A percentile compares a stretch with the other conserved stretches of the same genome.
These are phyloP conservation scores for Cottus gobio DNA, from an alignment of 2,113 vertebrate genomes.

Conservation along the genomic window DNA sequence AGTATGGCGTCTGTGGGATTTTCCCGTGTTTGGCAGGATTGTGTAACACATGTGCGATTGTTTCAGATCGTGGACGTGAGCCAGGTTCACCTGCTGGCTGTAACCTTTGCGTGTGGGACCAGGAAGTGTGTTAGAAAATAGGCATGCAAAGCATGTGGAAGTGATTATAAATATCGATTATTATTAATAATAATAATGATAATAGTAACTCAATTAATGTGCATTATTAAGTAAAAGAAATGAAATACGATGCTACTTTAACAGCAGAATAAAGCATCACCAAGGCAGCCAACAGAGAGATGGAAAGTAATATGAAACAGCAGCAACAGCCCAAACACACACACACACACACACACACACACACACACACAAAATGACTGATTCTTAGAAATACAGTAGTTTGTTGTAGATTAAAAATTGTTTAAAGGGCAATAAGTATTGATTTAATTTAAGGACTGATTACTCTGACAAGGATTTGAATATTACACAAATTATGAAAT, in stretches of 20 bases:
- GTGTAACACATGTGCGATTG: not conserved
- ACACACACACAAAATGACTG: not conserved
- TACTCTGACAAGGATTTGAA: too few relatives aligned
- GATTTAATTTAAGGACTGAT: not conserved
- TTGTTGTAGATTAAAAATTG: not conserved
- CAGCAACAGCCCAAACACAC: too few relatives aligned
- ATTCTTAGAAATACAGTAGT: not conserved
- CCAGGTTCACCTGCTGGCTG: not conserved
- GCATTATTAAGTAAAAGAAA: not conserved
- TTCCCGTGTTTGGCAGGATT: constrained; percentile 10
- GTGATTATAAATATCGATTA: not conserved
- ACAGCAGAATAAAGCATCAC: not conserved
- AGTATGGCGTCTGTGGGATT: not conserved
- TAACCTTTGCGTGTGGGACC: not conserved
- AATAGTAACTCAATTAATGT: not conserved
- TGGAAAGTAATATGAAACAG: not conserved
- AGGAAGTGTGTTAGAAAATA: not conserved
- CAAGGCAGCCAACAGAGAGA: not conserved
- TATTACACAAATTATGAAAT: not conserved
- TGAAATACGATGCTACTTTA: not conserved
- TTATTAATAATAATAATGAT: too few relatives aligned
- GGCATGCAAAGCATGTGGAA: not conserved
- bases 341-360: too few relatives aligned
- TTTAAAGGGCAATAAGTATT: not conserved
- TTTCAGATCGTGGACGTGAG: not conserved